Evolutionary conservation across 1,140 invertebrate genomes (phyloP).

Genomic region (Neocloeon triangulifer): DNA sequence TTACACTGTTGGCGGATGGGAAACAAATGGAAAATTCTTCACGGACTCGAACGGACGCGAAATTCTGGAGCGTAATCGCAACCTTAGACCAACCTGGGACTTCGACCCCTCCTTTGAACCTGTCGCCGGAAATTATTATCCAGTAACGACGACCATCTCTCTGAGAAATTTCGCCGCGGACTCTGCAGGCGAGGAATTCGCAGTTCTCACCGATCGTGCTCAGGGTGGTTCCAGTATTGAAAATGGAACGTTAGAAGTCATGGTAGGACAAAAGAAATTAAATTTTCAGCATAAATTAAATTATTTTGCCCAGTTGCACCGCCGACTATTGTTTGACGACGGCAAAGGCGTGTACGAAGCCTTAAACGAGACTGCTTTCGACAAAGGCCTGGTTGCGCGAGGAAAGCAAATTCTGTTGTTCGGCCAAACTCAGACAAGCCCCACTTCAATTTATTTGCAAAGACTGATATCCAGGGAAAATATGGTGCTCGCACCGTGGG

Average conservation of each 20-base stretch:
- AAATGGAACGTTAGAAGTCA: constrained; percentile 18
- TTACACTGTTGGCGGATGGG: constrained; percentile 38
- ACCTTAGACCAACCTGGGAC: constrained; percentile 52
- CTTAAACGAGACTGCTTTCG: constrained; percentile 31
- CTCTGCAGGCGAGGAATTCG: constrained; percentile 25
- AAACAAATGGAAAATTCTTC: constrained; percentile 48
- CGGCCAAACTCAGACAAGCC: neutral
- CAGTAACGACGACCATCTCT: constrained; percentile 28
- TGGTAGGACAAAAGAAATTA: constrained; percentile 12
- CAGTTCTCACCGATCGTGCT: constrained; percentile 50
- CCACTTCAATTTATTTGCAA: too few species aligned
- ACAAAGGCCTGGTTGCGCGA: constrained; percentile 28
- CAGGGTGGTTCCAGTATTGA: constrained; percentile 28
- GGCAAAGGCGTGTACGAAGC: constrained; percentile 39
- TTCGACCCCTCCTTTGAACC: too few species aligned
- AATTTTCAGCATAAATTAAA: too few species aligned
- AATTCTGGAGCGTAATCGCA: constrained; percentile 44
- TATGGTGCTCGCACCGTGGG: constrained; percentile 10
- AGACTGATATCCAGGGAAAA: constrained; percentile 9
- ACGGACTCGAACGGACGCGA: constrained; percentile 91
- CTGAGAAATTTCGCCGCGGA: constrained; percentile 32
- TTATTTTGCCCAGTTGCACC: constrained; percentile 29
- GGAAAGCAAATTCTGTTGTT: constrained; percentile 20
- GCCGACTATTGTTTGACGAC: constrained; percentile 34
- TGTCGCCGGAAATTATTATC: constrained; percentile 33